phyloP scores from a whole-genome alignment of 1,140 invertebrate species.

The Mesaphorura yosii region DNA sequence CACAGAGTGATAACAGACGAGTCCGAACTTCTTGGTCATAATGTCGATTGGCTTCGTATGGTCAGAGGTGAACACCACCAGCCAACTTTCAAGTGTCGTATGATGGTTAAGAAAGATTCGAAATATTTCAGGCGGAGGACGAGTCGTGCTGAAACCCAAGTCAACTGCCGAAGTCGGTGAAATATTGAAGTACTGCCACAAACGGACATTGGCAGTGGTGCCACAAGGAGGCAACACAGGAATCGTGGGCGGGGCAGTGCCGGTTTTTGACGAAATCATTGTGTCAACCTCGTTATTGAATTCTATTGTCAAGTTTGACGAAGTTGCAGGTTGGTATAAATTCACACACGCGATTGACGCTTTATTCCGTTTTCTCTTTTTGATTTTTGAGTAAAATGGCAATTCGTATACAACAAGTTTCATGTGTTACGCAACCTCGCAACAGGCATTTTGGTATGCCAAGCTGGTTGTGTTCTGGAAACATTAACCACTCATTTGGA shows the following conservation, averaged over 20 bases:
- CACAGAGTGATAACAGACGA: conserved; percentile 63
- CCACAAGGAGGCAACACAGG: conserved; percentile 93
- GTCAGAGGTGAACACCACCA: conserved; percentile 58
- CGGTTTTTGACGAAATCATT: conserved; percentile 94
- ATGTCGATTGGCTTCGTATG: conserved; percentile 82
- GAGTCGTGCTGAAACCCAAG: conserved; percentile 54
- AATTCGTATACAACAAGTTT: not conserved
- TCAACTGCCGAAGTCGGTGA: conserved; percentile 72
- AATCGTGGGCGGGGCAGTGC: conserved; percentile 79
- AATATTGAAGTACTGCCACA: conserved; percentile 76
- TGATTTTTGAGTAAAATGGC: not conserved
- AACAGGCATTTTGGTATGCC: conserved; percentile 67
- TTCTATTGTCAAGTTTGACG: conserved; percentile 67
- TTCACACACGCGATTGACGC: conserved; percentile 1
- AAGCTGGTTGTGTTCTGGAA: conserved; percentile 86
- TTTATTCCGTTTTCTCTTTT: not conserved
- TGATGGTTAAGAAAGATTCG: not conserved
- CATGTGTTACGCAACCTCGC: not conserved
- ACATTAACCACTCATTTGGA: conserved; percentile 60
- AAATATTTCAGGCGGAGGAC: not conserved
- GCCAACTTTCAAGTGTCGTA: not conserved
- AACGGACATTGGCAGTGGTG: conserved; percentile 63
- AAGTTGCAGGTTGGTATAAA: conserved; percentile 57
- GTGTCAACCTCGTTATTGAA: conserved; percentile 78
- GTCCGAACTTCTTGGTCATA: conserved; percentile 65